Evolutionary conservation across 2,888 invertebrate genomes (phyloP), one percentile per base, ranked within the genome.

Genomic region (Agrochola macilenta): DNA sequence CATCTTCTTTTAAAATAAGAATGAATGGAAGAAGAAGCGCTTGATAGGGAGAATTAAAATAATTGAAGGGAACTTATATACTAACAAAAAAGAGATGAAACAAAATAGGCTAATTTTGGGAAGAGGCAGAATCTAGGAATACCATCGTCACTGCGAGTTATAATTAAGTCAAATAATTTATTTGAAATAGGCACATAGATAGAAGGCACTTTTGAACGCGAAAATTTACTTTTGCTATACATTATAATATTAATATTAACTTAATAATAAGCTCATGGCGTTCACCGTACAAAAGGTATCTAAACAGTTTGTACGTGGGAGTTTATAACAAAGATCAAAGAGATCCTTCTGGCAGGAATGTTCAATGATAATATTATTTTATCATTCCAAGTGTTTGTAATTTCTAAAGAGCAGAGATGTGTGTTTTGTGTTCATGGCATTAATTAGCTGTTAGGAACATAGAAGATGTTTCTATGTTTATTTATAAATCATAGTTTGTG

Each of bases 291-390:
- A 71, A 60, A 23, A 76, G 61, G 57, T 63, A 81, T 43, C 46
- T 26, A 70, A 73, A 66, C 68, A 77, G 43, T 65, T 49, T 49
- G 8, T 60, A 26, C 66, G 83, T 85, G 64, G 76, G 74, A 61
- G 80, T 77, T 64, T 26, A 39, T 30, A 82, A 77, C 76, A 82
- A 74, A 82, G 77, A 79, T 85, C 76, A 82, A 79, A 78, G 72
- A 11, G 75, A 81, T 75, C 81, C 79, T 74, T 61, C n/a, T n/a
- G n/a, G 7, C 20, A 52, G 70, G 79, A 84, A 82, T 81, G 66
- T 78, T 76, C 39, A 73, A 81, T 70, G 74, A 76, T 83, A 80
- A 83, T 84, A 84, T 81, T 84, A 84, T 84, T 76, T 74, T 69
- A 73, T 73, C 54, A 84, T 84, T 69, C 46, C 23, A 52, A 71